A percentile compares a stretch with the other conserved stretches of the same genome.
Evolutionary conservation across 92 coral and sea anemone species (phyloP).

Genomic region (Actinernus sp.): DNA sequence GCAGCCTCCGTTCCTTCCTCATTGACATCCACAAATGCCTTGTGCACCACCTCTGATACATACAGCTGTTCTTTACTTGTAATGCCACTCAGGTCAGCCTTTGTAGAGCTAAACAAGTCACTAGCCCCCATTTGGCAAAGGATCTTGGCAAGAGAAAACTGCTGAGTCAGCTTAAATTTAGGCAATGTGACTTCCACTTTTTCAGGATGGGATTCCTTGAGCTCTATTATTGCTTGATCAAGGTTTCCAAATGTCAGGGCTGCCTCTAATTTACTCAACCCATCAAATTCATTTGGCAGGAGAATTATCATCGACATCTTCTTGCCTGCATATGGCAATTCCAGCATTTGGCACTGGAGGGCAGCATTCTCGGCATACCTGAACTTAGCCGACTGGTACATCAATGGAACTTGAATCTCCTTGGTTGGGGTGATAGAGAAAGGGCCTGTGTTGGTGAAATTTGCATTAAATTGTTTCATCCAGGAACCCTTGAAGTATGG

Average conservation of each 20-base stretch:
- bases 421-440: slow-evolving; percentile 52
- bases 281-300: slow-evolving; percentile 72
- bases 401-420: slow-evolving; percentile 58
- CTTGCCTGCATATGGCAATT: slow-evolving; percentile 72
- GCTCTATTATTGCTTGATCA: slow-evolving; percentile 31
- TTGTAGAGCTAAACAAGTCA: slow-evolving; percentile 57
- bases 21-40: slow-evolving; percentile 83
- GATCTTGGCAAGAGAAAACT: slow-evolving; percentile 72
- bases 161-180: slow-evolving; percentile 75
- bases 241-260: slow-evolving; percentile 43
- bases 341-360: slow-evolving; percentile 75
- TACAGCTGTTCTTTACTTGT: slow-evolving; percentile 39
- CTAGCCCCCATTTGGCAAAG: slow-evolving; percentile 70
- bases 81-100: slow-evolving; percentile 78
- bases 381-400: slow-evolving; percentile 64
- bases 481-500: slow-evolving; percentile 92
- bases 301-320: slow-evolving; percentile 74
- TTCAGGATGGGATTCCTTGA: slow-evolving; percentile 23
- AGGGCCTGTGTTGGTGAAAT: slow-evolving; percentile 28
- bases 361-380: slow-evolving; percentile 35
- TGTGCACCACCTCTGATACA: slow-evolving; percentile 83
- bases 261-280: slow-evolving; percentile 72
- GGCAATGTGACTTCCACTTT: slow-evolving; percentile 77
- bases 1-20: slow-evolving; percentile 91
- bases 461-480: slow-evolving; percentile 59